Evolutionary conservation across 2,113 vertebrate genomes (phyloP), one percentile per base, ranked within the genome.

Genomic region (Fukomys damarensis): DNA sequence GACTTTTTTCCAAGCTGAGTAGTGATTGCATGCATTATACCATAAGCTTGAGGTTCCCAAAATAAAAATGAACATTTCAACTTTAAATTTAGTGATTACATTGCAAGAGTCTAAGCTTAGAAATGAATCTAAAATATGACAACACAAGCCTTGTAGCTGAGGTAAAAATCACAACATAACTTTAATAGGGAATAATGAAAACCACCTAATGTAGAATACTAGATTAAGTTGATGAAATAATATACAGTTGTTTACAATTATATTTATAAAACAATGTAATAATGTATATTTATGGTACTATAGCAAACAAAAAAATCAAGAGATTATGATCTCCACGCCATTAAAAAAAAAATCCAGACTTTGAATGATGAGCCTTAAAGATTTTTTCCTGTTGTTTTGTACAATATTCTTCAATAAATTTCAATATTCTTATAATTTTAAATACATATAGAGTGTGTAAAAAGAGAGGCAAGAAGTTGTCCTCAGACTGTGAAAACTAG

Each of bases 121-220:
- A 94, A 74, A 83, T 68, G 11, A 90, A 72, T 72, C 52, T 81
- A 58, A 86, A 91, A 70, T 26, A 77, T 38, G 77, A 84, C 49
- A 81, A 59, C 4, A 30, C 74, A 77, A 70, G 30, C 2, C 10
- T 70, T 86, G 41, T 35, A 61, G 8, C 12, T 59, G 41, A 59
- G 49, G 28, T 84, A 52, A 86, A 43, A 84, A 65, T 22, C 16
- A 38, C 35, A 93, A 41, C 52, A 8, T 63, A 61, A n/a, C 35
- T 63, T 90, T 80, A 63, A 38, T 16, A 65, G 22, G 3, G 22
- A 76, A 82, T 59, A 49, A 72, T 49, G 19, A 49, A 93, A 74
- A 80, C 19, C 76, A n/a, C 41, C 38, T 41, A 58, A 80, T 54
- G 70, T 4, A 65, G 19, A 88, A 84, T 28, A 32, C 7, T 41